Evolutionary conservation across 2,888 invertebrate genomes (phyloP), one percentile per base, ranked within the genome.

Genomic region (Pristionchus exspectatus): DNA sequence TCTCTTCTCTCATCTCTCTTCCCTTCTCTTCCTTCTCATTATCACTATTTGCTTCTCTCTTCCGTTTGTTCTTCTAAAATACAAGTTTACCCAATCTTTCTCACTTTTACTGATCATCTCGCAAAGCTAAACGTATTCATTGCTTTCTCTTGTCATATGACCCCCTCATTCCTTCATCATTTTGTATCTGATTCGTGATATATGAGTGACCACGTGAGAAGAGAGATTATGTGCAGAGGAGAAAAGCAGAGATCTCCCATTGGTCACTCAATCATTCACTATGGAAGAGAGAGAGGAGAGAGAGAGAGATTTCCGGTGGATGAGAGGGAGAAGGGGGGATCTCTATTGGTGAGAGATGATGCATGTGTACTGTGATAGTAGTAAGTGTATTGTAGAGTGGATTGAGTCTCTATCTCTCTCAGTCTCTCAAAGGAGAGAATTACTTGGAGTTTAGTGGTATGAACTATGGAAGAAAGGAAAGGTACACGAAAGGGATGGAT

Each of bases 41-140:
- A 83, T 83, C 54, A 54, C 54, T 54, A 50, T 83, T 83, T 83
- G 83, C 33, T 83, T 33, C 83, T 50, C 54, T 54, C 44, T 38
- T 77, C 77, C 33, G 16, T 38, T 83, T 21, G n/a, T 1, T 21
- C 38, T 38, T 77, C 38, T 7, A 30, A 24, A 24, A 24, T 38
- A 30, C 77, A 33, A 72, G 33, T 72, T 33, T 72, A 16, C 44
- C 50, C 81, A 30, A n/a, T 81, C 81, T 2, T 50, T 81, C 81
- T 81, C 81, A 30, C 72, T 72, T 72, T n/a, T 7, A 77, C 33
- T 30, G 24, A 77, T 77, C 24, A 33, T 18, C 14, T 16, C 44
- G 18, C 44, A 59, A 24, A 38, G 33, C 24, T 44, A 18, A 24
- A 24, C 33, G 44, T 50, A 50, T 50, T 12, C 44, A 50, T 50